Evolutionary conservation across 1,140 invertebrate genomes (phyloP).

Genomic region (Aphis gossypii): DNA sequence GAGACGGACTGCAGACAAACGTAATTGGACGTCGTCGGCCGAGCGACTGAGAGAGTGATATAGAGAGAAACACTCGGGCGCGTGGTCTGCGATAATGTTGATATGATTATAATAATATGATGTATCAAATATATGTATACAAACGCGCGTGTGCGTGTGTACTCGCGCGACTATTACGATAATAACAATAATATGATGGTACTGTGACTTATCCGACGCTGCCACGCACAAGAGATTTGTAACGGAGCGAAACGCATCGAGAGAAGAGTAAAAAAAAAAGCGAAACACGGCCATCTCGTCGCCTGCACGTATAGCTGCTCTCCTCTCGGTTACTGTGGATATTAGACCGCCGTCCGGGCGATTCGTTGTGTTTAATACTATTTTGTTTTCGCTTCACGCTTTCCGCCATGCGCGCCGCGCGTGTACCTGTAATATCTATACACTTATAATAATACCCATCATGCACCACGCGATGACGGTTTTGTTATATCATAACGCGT

Average conservation of each 20-base stretch:
- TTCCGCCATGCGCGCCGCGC: neutral
- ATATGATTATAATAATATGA: neutral
- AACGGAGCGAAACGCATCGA: neutral
- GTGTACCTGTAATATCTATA: neutral
- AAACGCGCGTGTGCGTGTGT: neutral
- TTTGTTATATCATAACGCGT: neutral
- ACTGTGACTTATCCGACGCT: conserved; percentile 51
- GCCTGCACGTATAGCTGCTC: conserved; percentile 13
- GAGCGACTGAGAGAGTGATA: neutral
- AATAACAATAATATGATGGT: conserved; percentile 20
- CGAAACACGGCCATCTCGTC: neutral
- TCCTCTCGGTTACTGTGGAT: neutral
- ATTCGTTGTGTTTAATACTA: neutral
- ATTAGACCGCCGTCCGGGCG: neutral
- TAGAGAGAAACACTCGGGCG: neutral
- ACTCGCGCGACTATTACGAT: neutral
- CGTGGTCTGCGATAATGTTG: neutral
- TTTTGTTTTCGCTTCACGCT: neutral
- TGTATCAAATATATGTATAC: neutral
- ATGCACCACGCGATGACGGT: neutral
- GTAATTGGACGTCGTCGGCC: neutral
- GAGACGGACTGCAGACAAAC: neutral
- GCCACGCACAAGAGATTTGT: neutral
- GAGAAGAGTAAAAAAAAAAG: neutral
- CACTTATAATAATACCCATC: neutral